Base-by-base conservation (phyloP, 2,113 vertebrate species). In the Tychaedon coryphoeus region DNA sequence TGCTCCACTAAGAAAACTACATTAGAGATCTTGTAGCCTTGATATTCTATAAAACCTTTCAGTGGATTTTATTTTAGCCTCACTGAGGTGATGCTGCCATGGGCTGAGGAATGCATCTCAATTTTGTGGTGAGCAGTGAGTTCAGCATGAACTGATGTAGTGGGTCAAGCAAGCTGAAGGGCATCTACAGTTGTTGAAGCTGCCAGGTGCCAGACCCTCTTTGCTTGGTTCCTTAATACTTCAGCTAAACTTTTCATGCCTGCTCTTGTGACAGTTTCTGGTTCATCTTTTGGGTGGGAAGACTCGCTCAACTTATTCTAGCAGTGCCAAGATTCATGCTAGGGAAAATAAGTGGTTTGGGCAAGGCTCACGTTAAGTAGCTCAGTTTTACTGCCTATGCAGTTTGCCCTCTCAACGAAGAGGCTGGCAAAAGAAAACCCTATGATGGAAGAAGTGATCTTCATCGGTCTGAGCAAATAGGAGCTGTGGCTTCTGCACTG, bases 11-110 rank as follows among this genome's bases (percentile, higher is more conserved):
- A 86, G 88, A 84, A 95, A 96, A 92, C 34, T 57, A 40, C 90
- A 89, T 60, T 57, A 96, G 65, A 76, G 91, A 29, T 93, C 95
- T 91, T 42, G 51, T 84, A 74, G 86, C 45, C 34, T n/a, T 74
- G 82, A 57, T 29, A 54, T 93, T 83, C 81, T 7, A 74, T 34
- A 74, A 92, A 96, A 71, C 89, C 70, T 95, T 95, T 79, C 80
- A 77, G 76, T 69, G 71, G 53, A n/a, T 93, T 95, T 95, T 93
- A 90, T 94, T 97, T 92, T 76, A 48, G 83, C 57, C 90, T 77
- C 40, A 15, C 40, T 64, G 90, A 87, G 83, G 77, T 85, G 90
- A 66, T 76, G 72, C 56, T 88, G 60, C 65, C 19, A 9, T 31
- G 82, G 36, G 47, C 54, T 76, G 91, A 93, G 78, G 50, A 86